Percentiles rank a stretch among this genome's conserved stretches.
phyloP scores from a whole-genome alignment of 2,888 invertebrate genomes.

The Cremastinae sp. region DNA sequence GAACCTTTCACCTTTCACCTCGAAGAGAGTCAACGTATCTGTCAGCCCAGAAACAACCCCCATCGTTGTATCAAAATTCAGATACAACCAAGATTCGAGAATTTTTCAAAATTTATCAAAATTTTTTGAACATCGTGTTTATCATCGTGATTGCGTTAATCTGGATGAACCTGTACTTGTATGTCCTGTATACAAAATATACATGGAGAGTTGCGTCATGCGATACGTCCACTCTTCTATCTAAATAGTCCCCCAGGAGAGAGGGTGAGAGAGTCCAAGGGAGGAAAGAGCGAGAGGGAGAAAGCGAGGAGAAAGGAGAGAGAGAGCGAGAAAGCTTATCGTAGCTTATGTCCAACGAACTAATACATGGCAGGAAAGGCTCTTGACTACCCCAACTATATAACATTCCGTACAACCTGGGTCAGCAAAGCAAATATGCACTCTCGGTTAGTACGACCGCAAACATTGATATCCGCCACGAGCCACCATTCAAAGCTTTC shows the following conservation, averaged over 20 bases:
- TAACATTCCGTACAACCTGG: constrained; percentile 68
- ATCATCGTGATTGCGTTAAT: too few species aligned
- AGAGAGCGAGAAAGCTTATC: constrained; percentile 37
- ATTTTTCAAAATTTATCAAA: too few species aligned
- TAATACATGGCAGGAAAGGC: constrained; percentile 36
- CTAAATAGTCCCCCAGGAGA: constrained; percentile 39
- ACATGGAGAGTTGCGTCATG: constrained; percentile 44
- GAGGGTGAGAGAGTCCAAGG: constrained; percentile 8
- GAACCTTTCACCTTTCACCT: too few species aligned
- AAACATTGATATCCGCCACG: constrained; percentile 72
- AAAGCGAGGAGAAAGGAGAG: not conserved
- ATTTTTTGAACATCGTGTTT: too few species aligned
- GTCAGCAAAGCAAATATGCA: constrained; percentile 75
- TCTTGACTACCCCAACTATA: constrained; percentile 50
- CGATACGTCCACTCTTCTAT: constrained; percentile 45
- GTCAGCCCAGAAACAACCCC: too few species aligned
- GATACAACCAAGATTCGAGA: too few species aligned
- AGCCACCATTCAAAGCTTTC: constrained; percentile 41
- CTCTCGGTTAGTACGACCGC: constrained; percentile 73
- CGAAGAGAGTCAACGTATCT: too few species aligned
- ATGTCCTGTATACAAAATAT: not conserved
- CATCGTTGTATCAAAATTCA: too few species aligned
- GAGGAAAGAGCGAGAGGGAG: not conserved
- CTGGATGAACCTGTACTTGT: not conserved
- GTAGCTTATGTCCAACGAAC: constrained; percentile 16